These are phyloP conservation scores for Cryptomyrus ogoouensis DNA, from an alignment of 2,113 vertebrate genomes.

Conservation along the genomic window DNA sequence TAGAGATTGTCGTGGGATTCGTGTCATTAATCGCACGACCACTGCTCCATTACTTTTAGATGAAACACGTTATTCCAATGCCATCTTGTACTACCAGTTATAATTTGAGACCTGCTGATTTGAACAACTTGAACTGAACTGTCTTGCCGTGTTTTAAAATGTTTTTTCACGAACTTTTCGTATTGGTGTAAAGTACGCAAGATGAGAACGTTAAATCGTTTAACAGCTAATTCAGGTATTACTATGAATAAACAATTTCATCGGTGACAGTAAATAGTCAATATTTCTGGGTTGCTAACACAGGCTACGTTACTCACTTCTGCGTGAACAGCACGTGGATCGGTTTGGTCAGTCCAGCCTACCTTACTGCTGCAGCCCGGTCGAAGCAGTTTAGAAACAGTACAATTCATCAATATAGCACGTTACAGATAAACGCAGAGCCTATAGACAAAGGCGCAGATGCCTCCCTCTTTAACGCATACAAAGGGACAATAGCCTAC, in stretches of 20 bases:
- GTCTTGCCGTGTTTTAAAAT: not conserved
- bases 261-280: not conserved
- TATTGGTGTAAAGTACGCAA: not conserved
- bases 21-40: not conserved
- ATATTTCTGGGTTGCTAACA: not conserved
- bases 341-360: not conserved
- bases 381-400: not conserved
- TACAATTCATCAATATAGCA: conserved; percentile 17
- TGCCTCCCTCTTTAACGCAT: not conserved
- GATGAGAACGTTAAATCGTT: not conserved
- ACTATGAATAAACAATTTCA: not conserved
- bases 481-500: conserved; percentile 13
- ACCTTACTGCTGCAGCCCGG: not conserved
- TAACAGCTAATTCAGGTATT: not conserved
- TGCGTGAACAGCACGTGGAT: not conserved
- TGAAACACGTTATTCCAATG: not conserved
- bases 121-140: not conserved
- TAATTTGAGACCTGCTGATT: not conserved
- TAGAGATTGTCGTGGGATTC: not conserved
- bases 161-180: not conserved
- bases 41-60: not conserved
- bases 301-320: not conserved
- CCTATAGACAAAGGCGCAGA: not conserved
- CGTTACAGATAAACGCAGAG: not conserved
- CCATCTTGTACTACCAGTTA: not conserved